These are phyloP conservation scores for Antechinus stuartii DNA, from an alignment of 2,113 vertebrate species.

Conservation along the genomic window DNA sequence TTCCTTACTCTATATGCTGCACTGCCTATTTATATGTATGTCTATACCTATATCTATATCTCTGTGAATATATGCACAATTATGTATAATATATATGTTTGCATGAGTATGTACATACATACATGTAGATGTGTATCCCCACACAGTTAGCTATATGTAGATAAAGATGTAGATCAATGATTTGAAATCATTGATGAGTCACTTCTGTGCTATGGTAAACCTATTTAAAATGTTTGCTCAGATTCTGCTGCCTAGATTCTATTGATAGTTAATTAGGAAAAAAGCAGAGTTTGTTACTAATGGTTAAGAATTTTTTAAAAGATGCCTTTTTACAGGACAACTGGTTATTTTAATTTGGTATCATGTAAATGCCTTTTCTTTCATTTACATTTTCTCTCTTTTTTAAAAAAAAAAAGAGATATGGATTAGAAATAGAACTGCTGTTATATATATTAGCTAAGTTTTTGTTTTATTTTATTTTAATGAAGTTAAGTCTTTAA, in stretches of 20 bases:
- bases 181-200: not conserved
- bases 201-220: conserved; percentile 33
- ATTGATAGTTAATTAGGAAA: not conserved
- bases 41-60: too few species aligned
- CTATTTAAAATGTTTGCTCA: conserved; percentile 35
- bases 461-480: conserved; percentile 4
- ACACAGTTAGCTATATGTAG: not conserved
- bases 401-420: conserved; percentile 17
- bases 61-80: too few species aligned
- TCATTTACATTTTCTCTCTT: conserved; percentile 44
- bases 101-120: not conserved
- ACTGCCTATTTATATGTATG: too few species aligned
- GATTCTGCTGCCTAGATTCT: conserved; percentile 51
- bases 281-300: conserved; percentile 15
- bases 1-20: too few species aligned
- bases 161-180: not conserved
- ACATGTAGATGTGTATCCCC: not conserved
- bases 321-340: not conserved
- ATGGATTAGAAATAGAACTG: conserved; percentile 33
- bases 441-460: conserved; percentile 40
- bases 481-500: conserved; percentile 66
- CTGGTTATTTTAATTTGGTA: conserved; percentile 20
- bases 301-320: conserved; percentile 45
- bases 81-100: not conserved
- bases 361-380: conserved; percentile 27